Percentiles rank a stretch among this genome's conserved stretches.
phyloP scores from a whole-genome alignment of 2,888 invertebrate genomes.

The Pinctada fucata region DNA sequence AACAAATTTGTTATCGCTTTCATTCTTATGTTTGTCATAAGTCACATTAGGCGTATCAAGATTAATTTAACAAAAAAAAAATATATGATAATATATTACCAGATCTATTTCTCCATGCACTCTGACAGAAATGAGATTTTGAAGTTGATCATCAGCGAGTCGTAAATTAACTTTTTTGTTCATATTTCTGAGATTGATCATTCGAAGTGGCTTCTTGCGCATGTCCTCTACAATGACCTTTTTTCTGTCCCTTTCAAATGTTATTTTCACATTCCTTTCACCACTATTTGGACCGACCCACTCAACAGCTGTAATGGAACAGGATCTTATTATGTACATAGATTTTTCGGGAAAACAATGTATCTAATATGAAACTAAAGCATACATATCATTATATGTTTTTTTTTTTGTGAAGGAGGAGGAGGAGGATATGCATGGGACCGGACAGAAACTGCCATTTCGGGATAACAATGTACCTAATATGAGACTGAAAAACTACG shows the following conservation, averaged over 20 bases:
- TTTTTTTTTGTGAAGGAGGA: no score
- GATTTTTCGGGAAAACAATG: no score
- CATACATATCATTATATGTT: no score
- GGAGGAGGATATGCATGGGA: no score
- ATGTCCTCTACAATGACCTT: conserved; percentile 60
- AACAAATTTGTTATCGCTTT: no score
- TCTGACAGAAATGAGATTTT: conserved; percentile 52
- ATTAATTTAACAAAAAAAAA: conserved; percentile 6
- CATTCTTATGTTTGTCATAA: no score
- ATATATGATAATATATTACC: conserved; percentile 43
- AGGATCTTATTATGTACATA: not conserved
- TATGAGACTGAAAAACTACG: no score
- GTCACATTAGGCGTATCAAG: not conserved
- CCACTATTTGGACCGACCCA: conserved; percentile 67
- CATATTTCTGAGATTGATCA: conserved; percentile 58
- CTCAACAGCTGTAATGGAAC: conserved; percentile 59
- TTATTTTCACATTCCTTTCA: conserved; percentile 58
- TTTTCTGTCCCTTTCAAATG: conserved; percentile 56
- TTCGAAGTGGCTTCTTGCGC: conserved; percentile 59
- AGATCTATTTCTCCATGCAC: conserved; percentile 63
- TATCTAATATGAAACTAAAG: no score
- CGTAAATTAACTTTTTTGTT: conserved; percentile 50
- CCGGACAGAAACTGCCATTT: no score
- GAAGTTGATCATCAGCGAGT: conserved; percentile 50
- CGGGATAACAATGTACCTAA: no score